Conservation (phyloP, 1,140 invertebrate species). For the Philopotamus ludificatus region DNA sequence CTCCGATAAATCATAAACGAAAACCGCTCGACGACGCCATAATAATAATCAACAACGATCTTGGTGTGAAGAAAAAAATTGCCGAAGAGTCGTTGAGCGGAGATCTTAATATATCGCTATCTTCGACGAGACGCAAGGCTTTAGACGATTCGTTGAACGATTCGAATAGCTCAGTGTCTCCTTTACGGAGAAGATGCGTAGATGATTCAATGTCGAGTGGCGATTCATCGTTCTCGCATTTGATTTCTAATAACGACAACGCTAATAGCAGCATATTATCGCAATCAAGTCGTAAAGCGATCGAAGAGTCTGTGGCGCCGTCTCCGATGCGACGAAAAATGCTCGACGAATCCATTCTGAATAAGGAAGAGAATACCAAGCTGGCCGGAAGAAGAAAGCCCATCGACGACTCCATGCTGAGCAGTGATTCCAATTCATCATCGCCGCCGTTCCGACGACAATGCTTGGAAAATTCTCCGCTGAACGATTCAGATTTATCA, state of each 20-base stretch:
- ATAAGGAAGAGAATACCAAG: conserved; percentile 18
- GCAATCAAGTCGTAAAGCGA: conserved; percentile 1
- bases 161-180: conserved; percentile 28
- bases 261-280: neutral
- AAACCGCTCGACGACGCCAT: conserved; percentile 21
- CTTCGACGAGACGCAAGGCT: conserved; percentile 11
- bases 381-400: conserved; percentile 20
- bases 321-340: conserved; percentile 10
- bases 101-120: neutral
- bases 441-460: conserved; percentile 27
- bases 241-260: conserved; percentile 14
- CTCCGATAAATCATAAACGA: conserved; percentile 7
- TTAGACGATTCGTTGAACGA: conserved; percentile 19
- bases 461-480: conserved; percentile 13
- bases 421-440: conserved; percentile 18
- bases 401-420: conserved; percentile 13
- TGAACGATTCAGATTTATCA: conserved; percentile 14
- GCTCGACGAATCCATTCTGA: conserved; percentile 4
- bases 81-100: conserved; percentile 7
- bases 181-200: conserved; percentile 8
- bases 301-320: neutral
- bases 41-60: conserved; percentile 25
- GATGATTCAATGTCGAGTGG: conserved; percentile 15
- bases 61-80: conserved; percentile 17
- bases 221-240: conserved; percentile 17